Conservation (phyloP, 2,797 vertebrate species). For the Danio aesculapii region DNA sequence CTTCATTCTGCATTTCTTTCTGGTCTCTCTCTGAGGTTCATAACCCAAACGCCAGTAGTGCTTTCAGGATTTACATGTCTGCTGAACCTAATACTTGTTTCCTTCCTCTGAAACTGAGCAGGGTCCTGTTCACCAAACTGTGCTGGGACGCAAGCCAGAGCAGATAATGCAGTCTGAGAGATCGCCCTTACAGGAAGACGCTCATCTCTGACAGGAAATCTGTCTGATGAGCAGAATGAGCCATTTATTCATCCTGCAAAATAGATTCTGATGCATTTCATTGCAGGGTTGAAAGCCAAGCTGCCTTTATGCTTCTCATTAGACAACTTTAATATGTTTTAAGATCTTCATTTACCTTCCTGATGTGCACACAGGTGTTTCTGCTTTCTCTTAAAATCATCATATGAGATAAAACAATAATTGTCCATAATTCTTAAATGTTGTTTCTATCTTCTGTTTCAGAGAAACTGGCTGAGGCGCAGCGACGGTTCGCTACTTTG, state of each 20-base stretch:
- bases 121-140: slow-evolving; percentile 37
- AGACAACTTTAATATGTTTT: slow-evolving; percentile 2
- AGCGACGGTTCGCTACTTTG: slow-evolving; percentile 92
- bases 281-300: slow-evolving; percentile 8
- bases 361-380: neutral
- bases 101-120: slow-evolving; percentile 60
- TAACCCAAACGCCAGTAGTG: slow-evolving; percentile 68
- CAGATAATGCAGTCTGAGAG: slow-evolving; percentile 35
- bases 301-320: slow-evolving; percentile 14
- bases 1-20: neutral
- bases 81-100: slow-evolving; percentile 63
- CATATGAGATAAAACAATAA: neutral
- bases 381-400: neutral
- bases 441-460: neutral
- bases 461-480: slow-evolving; percentile 98
- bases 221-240: slow-evolving; percentile 33
- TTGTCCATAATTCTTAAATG: neutral
- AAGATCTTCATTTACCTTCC: neutral
- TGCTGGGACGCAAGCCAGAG: slow-evolving; percentile 27
- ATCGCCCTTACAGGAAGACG: slow-evolving; percentile 54
- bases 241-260: slow-evolving; percentile 25
- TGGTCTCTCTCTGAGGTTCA: slow-evolving; percentile 38
- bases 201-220: slow-evolving; percentile 40
- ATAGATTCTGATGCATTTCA: slow-evolving; percentile 28
- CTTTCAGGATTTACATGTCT: slow-evolving; percentile 67